These are phyloP conservation scores for Cistogaster globosa DNA, from an alignment of 2,888 invertebrate genomes.

Conservation along the genomic window DNA sequence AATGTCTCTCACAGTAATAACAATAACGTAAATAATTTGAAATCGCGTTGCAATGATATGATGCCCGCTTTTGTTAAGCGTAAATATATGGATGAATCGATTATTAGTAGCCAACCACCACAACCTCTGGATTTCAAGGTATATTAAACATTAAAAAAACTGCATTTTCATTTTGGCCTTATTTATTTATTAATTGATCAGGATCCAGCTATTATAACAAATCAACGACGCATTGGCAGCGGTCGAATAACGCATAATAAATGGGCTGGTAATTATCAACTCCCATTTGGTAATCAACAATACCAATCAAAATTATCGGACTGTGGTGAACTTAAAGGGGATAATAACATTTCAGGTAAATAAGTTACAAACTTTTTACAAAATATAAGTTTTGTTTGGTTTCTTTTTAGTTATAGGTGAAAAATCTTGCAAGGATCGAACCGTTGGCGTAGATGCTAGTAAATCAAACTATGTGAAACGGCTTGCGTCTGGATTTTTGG, in stretches of 20 bases:
- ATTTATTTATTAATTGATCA: slow-evolving; percentile 48
- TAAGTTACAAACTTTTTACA: background rate
- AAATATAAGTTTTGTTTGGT: background rate
- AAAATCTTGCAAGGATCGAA: slow-evolving; percentile 49
- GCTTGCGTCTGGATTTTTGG: slow-evolving; percentile 78
- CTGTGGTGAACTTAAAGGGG: slow-evolving; percentile 14
- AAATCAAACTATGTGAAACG: slow-evolving; percentile 81
- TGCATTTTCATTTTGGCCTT: background rate
- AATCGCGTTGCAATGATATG: slow-evolving; percentile 74
- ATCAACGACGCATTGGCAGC: slow-evolving; percentile 80
- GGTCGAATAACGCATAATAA: slow-evolving; percentile 80
- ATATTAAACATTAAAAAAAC: slow-evolving; percentile 25
- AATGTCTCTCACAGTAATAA: slow-evolving; percentile 15
- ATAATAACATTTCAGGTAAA: slow-evolving; percentile 50
- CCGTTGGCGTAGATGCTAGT: slow-evolving; percentile 33
- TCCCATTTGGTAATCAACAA: slow-evolving; percentile 68
- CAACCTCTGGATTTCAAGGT: slow-evolving; percentile 78
- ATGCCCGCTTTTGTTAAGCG: slow-evolving; percentile 81
- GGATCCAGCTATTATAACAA: slow-evolving; percentile 78
- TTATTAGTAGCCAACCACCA: slow-evolving; percentile 79
- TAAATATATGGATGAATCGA: slow-evolving; percentile 78
- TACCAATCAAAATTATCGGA: slow-evolving; percentile 46
- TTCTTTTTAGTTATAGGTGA: slow-evolving; percentile 48
- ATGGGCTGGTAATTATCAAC: slow-evolving; percentile 75
- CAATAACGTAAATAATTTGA: slow-evolving; percentile 50